Evolutionary conservation across 1,140 invertebrate genomes (phyloP), one percentile per base, ranked within the genome.

Genomic region (Zaprionus taronus): DNA sequence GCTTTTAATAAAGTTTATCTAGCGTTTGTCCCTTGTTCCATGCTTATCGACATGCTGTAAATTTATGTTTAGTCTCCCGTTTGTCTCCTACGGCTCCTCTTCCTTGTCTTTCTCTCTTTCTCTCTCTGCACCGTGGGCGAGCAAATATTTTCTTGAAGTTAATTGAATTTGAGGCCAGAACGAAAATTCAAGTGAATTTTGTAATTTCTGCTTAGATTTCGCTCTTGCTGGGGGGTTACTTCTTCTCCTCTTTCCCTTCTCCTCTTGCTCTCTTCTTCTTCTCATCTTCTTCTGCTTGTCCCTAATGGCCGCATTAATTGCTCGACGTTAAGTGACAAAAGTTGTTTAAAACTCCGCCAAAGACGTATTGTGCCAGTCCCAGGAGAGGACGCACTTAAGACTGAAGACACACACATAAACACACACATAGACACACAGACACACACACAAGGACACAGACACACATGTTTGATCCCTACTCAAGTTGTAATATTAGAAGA

Each of bases 1-100:
- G 89, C 76, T 84, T 80, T 91, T 83, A 81, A 87, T 91, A 91
- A 91, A 91, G 83, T 91, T 91, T 91, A 91, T 91, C 86, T 83
- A 91, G 74, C 80, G 87, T 66, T 66, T 91, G 87, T 90, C 82
- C 85, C 86, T 91, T 89, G 84, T 86, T 80, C 87, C 70, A 83
- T 91, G 69, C 82, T 82, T 81, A 90, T 91, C 82, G 86, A 90
- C 85, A 89, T 81, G 72, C 74, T 70, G 67, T 79, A 84, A 89
- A 89, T 89, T 89, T 90, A 89, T 89, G 84, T 89, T 90, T 89
- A 77, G 85, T 89, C 74, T 72, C 12, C 31, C 14, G 47, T 51
- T 24, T 24, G 20, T 51, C 56, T 51, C 31, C 22, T 47, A 31
- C 38, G 63, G 58, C 73, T 66, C n/a, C 36, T 65, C 38, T 64